Evolutionary conservation across 2,888 invertebrate species (phyloP).

Genomic region (Drosophila vallismaia): DNA sequence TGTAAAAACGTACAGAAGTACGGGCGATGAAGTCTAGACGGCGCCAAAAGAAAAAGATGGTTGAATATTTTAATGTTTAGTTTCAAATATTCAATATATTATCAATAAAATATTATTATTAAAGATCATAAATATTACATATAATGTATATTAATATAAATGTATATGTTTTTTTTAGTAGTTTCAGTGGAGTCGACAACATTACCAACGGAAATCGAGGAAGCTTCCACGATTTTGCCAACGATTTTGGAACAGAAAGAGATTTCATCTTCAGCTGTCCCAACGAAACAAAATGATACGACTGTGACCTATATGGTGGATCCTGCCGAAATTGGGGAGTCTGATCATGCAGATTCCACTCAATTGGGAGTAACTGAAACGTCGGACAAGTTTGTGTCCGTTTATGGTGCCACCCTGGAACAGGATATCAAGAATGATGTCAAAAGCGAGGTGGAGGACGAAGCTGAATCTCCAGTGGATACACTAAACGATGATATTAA

Average conservation of each 20-base stretch:
- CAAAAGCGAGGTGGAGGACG: constrained; percentile 66
- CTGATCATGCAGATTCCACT: constrained; percentile 19
- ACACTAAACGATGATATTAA: constrained; percentile 32
- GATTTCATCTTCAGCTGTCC: constrained; percentile 17
- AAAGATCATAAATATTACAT: background rate
- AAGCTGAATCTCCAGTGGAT: constrained; percentile 34
- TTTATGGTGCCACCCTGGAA: constrained; percentile 66
- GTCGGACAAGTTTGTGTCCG: constrained; percentile 54
- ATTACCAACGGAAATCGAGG: constrained; percentile 26
- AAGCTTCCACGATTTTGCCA: constrained; percentile 49
- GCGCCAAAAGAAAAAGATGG: background rate
- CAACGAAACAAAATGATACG: constrained; percentile 17
- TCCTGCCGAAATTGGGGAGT: background rate
- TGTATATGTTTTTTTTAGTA: background rate
- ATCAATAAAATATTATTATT: background rate
- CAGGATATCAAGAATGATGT: constrained; percentile 75
- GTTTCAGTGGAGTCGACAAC: constrained; percentile 63
- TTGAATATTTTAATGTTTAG: background rate
- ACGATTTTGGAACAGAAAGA: constrained; percentile 34
- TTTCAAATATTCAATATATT: background rate
- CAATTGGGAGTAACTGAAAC: constrained; percentile 7
- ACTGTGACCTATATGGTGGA: background rate
- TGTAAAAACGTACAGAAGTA: background rate
- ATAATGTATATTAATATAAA: background rate
- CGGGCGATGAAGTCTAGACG: background rate